Evolutionary conservation across 2,888 invertebrate species (phyloP), one percentile per base, ranked within the genome.

Genomic region (Cybosia mesomella): DNA sequence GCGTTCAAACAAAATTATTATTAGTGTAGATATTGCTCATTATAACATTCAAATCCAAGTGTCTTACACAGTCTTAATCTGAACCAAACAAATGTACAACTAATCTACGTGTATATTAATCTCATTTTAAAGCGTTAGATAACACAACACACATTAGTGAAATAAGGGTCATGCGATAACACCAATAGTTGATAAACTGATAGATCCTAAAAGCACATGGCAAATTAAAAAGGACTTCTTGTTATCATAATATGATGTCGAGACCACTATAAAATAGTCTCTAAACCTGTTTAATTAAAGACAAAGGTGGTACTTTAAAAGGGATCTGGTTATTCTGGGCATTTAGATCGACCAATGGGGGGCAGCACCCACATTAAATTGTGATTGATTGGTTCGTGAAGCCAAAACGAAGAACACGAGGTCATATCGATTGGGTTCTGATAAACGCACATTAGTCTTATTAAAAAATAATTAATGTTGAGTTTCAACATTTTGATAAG

Each of bases 371-470:
- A 82, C 84, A 87, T 88, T 92, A 88, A 87, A 93, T 93, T 92
- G 92, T 93, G 93, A 94, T 93, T 91, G 93, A 94, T 93, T 86
- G 86, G 84, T 83, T 80, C 82, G 77, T 76, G 79, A 79, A 77
- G 85, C 63, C 69, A 70, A 71, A 76, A 72, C 49, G 54, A 63
- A 62, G 62, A 77, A 80, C 81, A 79, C 87, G 86, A 90, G 91
- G 91, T 89, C 92, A 76, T 86, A 89, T 89, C 83, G 91, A 89
- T 88, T 87, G 82, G 81, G 68, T 76, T 74, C 80, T 84, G 87
- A 92, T 92, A 92, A 88, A 85, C 68, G 73, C 75, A 83, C 90
- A 91, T 92, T 93, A 90, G 86, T 88, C 89, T 87, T 90, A 92
- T 92, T 89, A 87, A 83, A 83, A 82, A 86, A 83, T 85, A 87